A percentile compares a stretch with the other conserved stretches of the same genome.
These are phyloP conservation scores for Drosophila saltans DNA, from an alignment of 1,140 invertebrate genomes.

Conservation along the genomic window DNA sequence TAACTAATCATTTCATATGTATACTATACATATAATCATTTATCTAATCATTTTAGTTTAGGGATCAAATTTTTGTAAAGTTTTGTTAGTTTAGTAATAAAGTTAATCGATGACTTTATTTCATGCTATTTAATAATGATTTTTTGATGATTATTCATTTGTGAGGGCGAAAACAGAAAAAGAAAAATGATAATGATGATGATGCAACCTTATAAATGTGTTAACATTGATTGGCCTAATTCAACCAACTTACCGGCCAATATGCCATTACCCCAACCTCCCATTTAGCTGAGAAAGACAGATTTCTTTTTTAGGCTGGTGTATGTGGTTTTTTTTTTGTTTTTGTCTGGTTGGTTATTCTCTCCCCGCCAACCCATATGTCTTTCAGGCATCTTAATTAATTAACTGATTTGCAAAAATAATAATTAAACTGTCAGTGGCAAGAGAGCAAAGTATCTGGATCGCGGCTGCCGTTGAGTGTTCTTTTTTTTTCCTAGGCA, in stretches of 20 bases:
- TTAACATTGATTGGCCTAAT: neutral
- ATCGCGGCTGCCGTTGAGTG: slow-evolving; percentile 27
- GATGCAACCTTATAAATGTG: slow-evolving; percentile 1
- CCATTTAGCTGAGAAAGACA: slow-evolving; percentile 5
- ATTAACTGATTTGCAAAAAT: slow-evolving; percentile 73
- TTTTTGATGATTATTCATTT: neutral
- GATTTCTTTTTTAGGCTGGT: neutral
- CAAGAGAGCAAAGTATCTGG: slow-evolving; percentile 40
- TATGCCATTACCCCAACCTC: neutral
- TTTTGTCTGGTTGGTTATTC: neutral
- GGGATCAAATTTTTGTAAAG: no score
- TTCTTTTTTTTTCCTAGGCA: slow-evolving; percentile 15
- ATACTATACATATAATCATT: no score
- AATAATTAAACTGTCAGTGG: slow-evolving; percentile 74
- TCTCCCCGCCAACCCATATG: neutral
- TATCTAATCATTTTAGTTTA: no score
- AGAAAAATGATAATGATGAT: neutral
- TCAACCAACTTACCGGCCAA: neutral
- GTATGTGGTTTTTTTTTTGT: neutral
- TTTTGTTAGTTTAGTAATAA: no score
- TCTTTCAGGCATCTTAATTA: slow-evolving; percentile 59
- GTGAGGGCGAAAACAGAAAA: neutral
- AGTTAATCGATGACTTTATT: no score
- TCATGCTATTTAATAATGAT: neutral
- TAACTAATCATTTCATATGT: no score